Evolutionary conservation across 2,888 invertebrate species (phyloP), one percentile per base, ranked within the genome.

Genomic region (Trachelus iudaicus): DNA sequence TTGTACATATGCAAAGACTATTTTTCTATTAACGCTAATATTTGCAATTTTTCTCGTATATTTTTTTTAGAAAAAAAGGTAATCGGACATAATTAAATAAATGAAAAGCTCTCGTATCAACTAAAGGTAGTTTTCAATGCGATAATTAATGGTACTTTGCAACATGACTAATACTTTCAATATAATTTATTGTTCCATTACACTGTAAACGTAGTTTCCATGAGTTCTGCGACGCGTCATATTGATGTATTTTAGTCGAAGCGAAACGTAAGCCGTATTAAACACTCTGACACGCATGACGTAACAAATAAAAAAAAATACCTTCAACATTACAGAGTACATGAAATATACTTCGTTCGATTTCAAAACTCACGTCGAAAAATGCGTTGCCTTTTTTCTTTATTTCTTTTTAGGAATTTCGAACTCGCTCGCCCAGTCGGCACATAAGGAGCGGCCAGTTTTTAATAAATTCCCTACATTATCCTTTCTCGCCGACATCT

Each of bases 181-280:
- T 82, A 81, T 79, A 80, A 82, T 87, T 87, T 87, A 87, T 87
- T 86, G 81, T 87, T 86, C 79, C 81, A 81, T 82, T 87, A 85
- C 83, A 87, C 83, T 82, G 81, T 80, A 79, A 82, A 77, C 77
- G 81, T 84, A 69, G 77, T 80, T 78, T 82, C 80, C 81, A 80
- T 77, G 79, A 81, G 82, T 81, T 80, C 76, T 73, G 73, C 77
- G 77, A 76, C 31, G 1, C 31, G 15, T 4, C n/a, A 11, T 33
- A 31, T 69, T 30, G 30, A 69, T 15, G 40, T 1, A 6, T 33
- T 69, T 30, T 69, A 69, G 4, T 69, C 11, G 79, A 79, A 79
- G 78, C 31, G 77, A 81, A 79, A 73, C 80, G 69, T 79, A 34
- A 75, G 76, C 77, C 73, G 34, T 68, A 33, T 73, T 15, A 31